Evolutionary conservation across 2,797 vertebrate genomes (phyloP).

Genomic region (Myotis vivesi): DNA sequence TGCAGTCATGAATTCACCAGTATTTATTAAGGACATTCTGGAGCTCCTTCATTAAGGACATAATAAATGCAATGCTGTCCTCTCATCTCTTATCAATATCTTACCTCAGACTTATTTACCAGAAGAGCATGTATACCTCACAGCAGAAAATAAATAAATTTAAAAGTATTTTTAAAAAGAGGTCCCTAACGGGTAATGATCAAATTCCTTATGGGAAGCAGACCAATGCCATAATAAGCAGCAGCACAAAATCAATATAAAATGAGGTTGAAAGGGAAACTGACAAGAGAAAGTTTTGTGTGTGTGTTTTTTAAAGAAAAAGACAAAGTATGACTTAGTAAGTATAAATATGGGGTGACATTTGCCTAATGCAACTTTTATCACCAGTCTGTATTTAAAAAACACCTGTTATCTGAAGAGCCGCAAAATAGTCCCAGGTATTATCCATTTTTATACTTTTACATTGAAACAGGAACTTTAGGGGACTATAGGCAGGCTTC

Average conservation of each 20-base stretch:
- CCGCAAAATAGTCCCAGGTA: not conserved
- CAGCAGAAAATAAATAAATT: conserved; percentile 68
- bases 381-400: not conserved
- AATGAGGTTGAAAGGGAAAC: conserved; percentile 29
- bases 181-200: conserved; percentile 63
- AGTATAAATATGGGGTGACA: not conserved
- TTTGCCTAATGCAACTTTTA: not conserved
- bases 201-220: conserved; percentile 59
- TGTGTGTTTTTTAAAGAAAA: not conserved
- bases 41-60: conserved; percentile 66
- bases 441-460: not conserved
- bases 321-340: not conserved
- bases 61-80: conserved; percentile 65
- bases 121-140: conserved; percentile 66
- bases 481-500: too few species aligned
- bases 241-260: conserved; percentile 49
- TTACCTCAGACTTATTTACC: conserved; percentile 80
- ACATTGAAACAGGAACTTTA: not conserved
- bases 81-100: conserved; percentile 60
- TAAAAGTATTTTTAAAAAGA: conserved; percentile 69
- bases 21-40: conserved; percentile 72
- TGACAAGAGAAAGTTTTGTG: not conserved
- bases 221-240: conserved; percentile 21
- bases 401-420: not conserved
- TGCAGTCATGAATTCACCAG: conserved; percentile 76